These are phyloP conservation scores for Chroicocephalus ridibundus DNA, from an alignment of 2,113 vertebrate species.

Conservation along the genomic window DNA sequence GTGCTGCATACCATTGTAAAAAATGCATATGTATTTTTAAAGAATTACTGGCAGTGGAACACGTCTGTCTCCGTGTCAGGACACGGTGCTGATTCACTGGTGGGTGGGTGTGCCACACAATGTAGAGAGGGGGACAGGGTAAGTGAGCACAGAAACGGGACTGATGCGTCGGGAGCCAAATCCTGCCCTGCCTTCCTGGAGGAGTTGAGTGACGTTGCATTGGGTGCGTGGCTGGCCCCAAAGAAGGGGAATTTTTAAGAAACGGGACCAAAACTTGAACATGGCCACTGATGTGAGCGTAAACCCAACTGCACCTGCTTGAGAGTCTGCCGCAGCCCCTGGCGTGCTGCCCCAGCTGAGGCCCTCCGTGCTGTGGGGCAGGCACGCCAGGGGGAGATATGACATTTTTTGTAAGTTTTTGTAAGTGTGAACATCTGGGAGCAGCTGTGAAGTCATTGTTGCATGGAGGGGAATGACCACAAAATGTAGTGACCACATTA, in stretches of 20 bases:
- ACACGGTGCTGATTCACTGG: accelerated
- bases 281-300: accelerated
- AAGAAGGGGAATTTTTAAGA: neutral
- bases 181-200: neutral
- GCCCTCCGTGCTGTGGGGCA: neutral
- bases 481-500: neutral
- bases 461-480: neutral
- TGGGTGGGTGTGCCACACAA: accelerated
- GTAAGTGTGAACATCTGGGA: accelerated
- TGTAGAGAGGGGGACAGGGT: accelerated
- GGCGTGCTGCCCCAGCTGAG: neutral
- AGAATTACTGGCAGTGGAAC: neutral
- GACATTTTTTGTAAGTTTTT: too few species aligned
- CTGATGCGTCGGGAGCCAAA: neutral
- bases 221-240: neutral
- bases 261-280: neutral
- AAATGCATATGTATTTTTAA: neutral
- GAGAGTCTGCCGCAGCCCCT: accelerated
- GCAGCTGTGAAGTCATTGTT: neutral
- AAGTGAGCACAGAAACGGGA: neutral
- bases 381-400: neutral
- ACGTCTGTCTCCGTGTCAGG: accelerated
- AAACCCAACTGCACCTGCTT: accelerated
- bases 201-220: accelerated
- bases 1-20: neutral